Evolutionary conservation across 2,888 invertebrate species (phyloP).

Genomic region (Tolmerus cingulatus): DNA sequence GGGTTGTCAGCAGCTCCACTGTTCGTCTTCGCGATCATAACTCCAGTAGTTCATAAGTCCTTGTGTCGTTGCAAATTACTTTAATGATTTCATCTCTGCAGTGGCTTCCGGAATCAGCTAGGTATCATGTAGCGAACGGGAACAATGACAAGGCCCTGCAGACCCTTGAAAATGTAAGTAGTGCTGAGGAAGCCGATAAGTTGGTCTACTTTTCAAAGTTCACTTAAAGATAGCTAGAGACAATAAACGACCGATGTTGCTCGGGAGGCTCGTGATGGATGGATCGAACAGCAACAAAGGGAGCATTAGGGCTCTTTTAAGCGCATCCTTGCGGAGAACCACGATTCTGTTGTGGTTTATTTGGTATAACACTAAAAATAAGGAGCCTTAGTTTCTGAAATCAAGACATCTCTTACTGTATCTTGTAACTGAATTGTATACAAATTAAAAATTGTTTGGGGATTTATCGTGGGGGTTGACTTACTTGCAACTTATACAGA

Average conservation of each 20-base stretch:
- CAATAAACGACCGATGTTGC: slow-evolving; percentile 87
- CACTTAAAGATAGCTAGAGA: slow-evolving; percentile 76
- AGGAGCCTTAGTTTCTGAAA: background rate
- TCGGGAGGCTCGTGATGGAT: slow-evolving; percentile 84
- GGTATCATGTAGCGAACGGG: slow-evolving; percentile 87
- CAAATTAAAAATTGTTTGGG: too few relatives aligned
- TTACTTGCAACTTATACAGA: too few relatives aligned
- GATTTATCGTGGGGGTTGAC: too few relatives aligned
- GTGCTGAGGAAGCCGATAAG: background rate
- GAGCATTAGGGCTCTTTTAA: slow-evolving; percentile 74
- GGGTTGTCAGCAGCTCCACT: slow-evolving; percentile 91
- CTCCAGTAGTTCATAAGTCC: slow-evolving; percentile 68
- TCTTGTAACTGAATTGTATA: background rate
- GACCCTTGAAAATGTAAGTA: slow-evolving; percentile 76
- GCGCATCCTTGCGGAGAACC: slow-evolving; percentile 82
- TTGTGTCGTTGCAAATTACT: background rate
- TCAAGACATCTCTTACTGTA: background rate
- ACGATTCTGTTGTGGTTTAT: slow-evolving; percentile 92
- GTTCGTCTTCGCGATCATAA: slow-evolving; percentile 80
- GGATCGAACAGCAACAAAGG: slow-evolving; percentile 69
- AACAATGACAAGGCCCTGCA: slow-evolving; percentile 84
- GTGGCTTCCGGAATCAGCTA: slow-evolving; percentile 95
- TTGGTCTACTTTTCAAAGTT: background rate
- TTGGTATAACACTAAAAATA: slow-evolving; percentile 69
- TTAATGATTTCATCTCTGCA: slow-evolving; percentile 2